Base-by-base conservation (phyloP, 2,888 invertebrate genomes). In the Sinotaia quadrata region DNA sequence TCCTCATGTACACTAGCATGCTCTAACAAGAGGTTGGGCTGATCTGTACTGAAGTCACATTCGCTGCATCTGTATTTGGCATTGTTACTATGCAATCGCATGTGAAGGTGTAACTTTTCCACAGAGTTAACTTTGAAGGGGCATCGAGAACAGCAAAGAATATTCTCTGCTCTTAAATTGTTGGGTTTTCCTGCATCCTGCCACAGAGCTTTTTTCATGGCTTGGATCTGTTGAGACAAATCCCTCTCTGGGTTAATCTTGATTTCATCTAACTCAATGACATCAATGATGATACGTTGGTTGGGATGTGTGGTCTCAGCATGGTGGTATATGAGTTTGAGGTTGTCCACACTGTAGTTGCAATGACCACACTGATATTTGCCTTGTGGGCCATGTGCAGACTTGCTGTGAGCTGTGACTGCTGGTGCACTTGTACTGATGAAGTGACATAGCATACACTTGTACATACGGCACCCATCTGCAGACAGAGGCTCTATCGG, bases 371-470 rank as follows among this genome's bases (percentile, higher is more conserved):
- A 84, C 33, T 76, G 76, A 71, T 78, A 83, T 59, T 76, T 78
- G 18, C 76, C 71, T 51, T 78, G 78, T 5, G 74, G 71, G 15
- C 77, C 81, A 68, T 82, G 83, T 60, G 51, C 75, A 74, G 15
- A 72, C 75, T 70, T 84, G 83, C 67, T 81, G 80, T 5, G 65
- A 36, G 52, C 54, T 12, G 75, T 68, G 18, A 80, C 77, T 57
- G 80, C 78, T 5, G 81, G 77, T 5, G 80, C 77, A 72, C 81
- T 83, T 44, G 67, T 73, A 59, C 79, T 81, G 49, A 80, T 75
- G 68, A 79, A 84, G 10, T 77, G 68, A 71, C 85, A 85, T 24
- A 78, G 78, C 4, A 92, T 91, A 77, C 92, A 92, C 58, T 86
- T 85, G 73, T 82, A 80, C 51, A 75, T 71, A 56, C 76, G 80